Base-by-base conservation (phyloP, 1,140 invertebrate species). In the Drosophila dunni region DNA sequence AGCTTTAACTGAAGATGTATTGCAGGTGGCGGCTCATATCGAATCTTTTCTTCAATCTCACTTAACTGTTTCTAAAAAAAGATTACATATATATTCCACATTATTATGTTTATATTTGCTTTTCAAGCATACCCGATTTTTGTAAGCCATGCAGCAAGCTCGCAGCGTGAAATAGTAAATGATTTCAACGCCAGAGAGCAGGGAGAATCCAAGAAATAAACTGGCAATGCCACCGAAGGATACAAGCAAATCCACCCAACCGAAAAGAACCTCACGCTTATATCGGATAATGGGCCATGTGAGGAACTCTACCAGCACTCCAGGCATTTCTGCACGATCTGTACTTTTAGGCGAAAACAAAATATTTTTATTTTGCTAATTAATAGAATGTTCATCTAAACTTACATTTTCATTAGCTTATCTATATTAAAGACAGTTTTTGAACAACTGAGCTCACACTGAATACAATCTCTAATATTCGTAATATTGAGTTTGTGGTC, bases 241-340 rank as follows among this genome's bases (percentile, higher is more conserved):
- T n/a, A 93, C 95, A 44, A 96, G 82, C 44, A 96, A 93, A 93
- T 96, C 96, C 0, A 96, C 95, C 95, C 95, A 96, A 48, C 96
- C 96, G 80, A 96, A 96, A 15, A 96, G 93, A 2, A 96, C 95
- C 89, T 96, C 95, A 20, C 95, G 93, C 81, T 96, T 96, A 79
- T 96, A 96, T 3, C 94, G 91, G 8, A 96, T 94, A 93, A 95
- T 95, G 0, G 96, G 95, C 96, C 95, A 96, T 1, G 94, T 95
- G 0, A 95, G 94, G 75, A 95, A 95, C 89, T 95, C 94, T 7
- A 92, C 90, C 53, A 91, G 60, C 5, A 92, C 91, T 5, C 83
- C 81, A 0, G 75, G 64, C 11, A 69, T 57, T 11, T 91, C 88
- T 0, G 74, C 67, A 0, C 79, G 66, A 64, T 92, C 85, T 15